Evolutionary conservation across 2,888 invertebrate genomes (phyloP).

Genomic region (Tyria jacobaeae): DNA sequence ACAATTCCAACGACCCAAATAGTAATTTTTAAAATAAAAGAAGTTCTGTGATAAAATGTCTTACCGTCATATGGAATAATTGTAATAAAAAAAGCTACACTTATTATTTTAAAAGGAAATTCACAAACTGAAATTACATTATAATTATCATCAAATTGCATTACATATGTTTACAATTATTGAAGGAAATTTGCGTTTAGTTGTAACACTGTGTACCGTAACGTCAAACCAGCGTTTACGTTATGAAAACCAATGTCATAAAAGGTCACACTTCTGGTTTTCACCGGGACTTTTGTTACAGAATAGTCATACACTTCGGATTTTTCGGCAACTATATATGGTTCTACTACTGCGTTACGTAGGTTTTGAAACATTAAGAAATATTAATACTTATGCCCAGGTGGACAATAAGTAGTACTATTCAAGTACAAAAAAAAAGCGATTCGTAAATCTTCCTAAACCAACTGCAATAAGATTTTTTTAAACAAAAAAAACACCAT

Average conservation of each 20-base stretch:
- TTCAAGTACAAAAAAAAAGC: no score
- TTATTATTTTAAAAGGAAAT: not conserved
- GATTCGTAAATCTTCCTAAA: no score
- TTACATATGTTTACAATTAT: not conserved
- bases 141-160: not conserved
- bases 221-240: conserved; percentile 26
- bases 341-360: no score
- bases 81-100: not conserved
- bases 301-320: not conserved
- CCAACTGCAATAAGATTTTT: no score
- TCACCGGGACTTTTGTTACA: not conserved
- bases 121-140: not conserved
- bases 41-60: not conserved
- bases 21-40: not conserved
- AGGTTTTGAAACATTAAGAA: no score
- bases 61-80: not conserved
- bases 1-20: not conserved
- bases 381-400: no score
- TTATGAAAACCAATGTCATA: conserved; percentile 56
- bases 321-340: no score
- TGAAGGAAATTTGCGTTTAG: conserved; percentile 4
- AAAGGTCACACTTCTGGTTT: conserved; percentile 53
- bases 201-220: conserved; percentile 44
- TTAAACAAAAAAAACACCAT: no score
- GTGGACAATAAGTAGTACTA: no score